A percentile compares a stretch with the other conserved stretches of the same genome.
phyloP scores from a whole-genome alignment of 2,113 vertebrate genomes.

The Oreochromis tanganicae region DNA sequence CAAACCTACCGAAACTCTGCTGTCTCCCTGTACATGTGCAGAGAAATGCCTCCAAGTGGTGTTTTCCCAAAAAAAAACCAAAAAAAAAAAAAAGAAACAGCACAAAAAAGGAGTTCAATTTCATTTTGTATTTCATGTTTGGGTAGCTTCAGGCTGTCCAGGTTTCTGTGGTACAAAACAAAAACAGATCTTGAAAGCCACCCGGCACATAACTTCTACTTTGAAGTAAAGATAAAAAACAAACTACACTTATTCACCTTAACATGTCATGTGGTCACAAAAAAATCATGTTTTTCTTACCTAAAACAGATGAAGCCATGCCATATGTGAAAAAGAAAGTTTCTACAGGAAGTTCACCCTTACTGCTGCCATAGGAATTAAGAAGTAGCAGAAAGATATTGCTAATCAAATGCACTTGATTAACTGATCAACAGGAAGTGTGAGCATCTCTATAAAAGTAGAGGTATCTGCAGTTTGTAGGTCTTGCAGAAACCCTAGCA shows the following conservation, averaged over 20 bases:
- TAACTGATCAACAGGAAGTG: background rate
- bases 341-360: background rate
- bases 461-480: background rate
- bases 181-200: background rate
- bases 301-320: background rate
- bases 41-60: slow-evolving; percentile 4
- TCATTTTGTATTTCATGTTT: slow-evolving; percentile 40
- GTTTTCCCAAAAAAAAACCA: background rate
- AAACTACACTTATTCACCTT: background rate
- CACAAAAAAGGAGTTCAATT: slow-evolving; percentile 19
- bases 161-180: slow-evolving; percentile 23
- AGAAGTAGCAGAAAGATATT: background rate
- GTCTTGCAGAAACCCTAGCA: background rate
- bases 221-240: background rate
- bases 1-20: background rate
- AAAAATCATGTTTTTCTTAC: background rate
- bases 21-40: background rate
- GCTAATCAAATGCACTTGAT: background rate
- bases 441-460: background rate
- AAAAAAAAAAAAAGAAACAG: background rate
- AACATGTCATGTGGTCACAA: background rate
- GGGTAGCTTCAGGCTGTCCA: slow-evolving; percentile 19
- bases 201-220: background rate
- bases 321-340: background rate
- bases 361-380: background rate